Percentiles rank a stretch among this genome's conserved stretches.
Conservation (phyloP, 2,113 vertebrate genomes). For the Pipra filicauda region DNA sequence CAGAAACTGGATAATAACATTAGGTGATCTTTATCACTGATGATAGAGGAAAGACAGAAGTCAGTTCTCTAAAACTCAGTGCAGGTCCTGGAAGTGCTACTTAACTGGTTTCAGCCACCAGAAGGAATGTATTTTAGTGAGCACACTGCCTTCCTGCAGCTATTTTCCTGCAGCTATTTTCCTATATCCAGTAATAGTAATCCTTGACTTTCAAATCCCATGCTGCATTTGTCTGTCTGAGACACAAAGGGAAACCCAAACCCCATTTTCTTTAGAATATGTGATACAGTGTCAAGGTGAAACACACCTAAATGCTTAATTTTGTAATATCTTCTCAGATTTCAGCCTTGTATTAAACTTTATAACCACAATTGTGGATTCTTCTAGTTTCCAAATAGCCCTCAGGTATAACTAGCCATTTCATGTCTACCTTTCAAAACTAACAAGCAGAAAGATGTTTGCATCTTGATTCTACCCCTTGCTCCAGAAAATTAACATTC, state of each 20-base stretch:
- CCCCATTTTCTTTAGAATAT: background rate
- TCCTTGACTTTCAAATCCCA: background rate
- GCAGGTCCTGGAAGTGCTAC: background rate
- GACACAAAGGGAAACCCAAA: background rate
- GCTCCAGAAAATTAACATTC: background rate
- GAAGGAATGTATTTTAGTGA: background rate
- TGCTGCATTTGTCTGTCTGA: background rate
- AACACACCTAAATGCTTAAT: background rate
- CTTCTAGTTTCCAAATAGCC: background rate
- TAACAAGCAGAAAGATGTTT: background rate
- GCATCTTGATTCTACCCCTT: background rate
- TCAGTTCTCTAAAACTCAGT: background rate
- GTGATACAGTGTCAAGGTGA: background rate
- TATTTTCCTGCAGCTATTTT: background rate
- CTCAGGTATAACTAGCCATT: background rate
- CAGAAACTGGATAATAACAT: background rate
- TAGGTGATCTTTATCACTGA: background rate
- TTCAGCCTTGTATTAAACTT: background rate
- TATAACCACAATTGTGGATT: background rate
- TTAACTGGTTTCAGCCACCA: background rate
- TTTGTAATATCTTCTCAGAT: background rate
- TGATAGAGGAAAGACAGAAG: background rate
- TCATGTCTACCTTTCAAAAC: background rate
- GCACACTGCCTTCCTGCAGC: background rate
- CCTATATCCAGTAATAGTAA: background rate